Evolutionary conservation across 1,140 invertebrate species (phyloP).

Genomic region (Brachystomella parvula): DNA sequence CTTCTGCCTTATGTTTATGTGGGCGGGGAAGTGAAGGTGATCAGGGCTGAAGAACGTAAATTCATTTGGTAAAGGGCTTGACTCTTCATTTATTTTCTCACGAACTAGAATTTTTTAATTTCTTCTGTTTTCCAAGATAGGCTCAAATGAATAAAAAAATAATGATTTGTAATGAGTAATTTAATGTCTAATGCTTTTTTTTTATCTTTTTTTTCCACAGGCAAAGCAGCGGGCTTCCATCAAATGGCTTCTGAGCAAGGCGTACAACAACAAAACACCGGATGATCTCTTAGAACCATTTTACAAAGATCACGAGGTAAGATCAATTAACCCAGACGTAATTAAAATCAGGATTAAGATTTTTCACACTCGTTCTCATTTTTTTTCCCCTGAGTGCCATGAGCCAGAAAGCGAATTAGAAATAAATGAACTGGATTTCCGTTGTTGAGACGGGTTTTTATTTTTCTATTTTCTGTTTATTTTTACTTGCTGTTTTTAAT

Average conservation of each 20-base stretch:
- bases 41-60: no score
- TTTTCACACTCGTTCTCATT: background rate
- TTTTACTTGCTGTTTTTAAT: no score
- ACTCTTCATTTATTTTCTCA: background rate
- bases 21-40: background rate
- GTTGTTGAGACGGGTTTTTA: no score
- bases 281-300: constrained; percentile 88
- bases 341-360: background rate
- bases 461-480: no score
- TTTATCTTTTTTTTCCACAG: constrained; percentile 55
- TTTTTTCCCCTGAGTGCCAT: background rate
- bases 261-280: constrained; percentile 90
- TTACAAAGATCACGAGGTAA: constrained; percentile 87
- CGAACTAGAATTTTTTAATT: background rate
- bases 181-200: no score
- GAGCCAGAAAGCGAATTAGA: no score
- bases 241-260: constrained; percentile 94
- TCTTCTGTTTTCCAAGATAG: background rate
- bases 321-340: no score
- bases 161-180: no score
- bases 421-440: no score
- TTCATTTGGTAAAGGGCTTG: no score
- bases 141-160: background rate
- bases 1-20: no score
- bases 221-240: constrained; percentile 93